phyloP scores from a whole-genome alignment of 2,797 vertebrate species.

The Phalloptychus januarius region DNA sequence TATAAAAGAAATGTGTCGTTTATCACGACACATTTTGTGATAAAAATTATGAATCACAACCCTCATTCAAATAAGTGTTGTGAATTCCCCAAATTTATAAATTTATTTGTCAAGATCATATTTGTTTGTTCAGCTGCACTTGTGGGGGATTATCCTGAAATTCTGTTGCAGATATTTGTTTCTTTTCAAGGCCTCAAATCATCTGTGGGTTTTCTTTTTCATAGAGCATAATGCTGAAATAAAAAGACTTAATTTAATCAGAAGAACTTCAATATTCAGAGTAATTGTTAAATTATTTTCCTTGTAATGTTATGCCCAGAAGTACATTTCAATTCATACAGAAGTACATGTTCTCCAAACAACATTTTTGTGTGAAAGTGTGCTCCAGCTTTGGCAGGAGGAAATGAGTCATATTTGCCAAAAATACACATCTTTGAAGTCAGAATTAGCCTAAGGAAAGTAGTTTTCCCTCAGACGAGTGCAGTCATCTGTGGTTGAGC shows the following conservation, averaged over 20 bases:
- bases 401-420: constrained; percentile 60
- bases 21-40: no score
- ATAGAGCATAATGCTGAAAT: neutral
- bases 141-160: constrained; percentile 1
- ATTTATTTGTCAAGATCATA: constrained; percentile 12
- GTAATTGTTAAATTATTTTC: neutral
- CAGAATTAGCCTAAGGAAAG: constrained; percentile 43
- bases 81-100: constrained; percentile 19
- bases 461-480: constrained; percentile 33
- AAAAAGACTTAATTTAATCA: neutral
- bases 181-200: neutral
- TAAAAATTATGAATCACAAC: no score
- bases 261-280: neutral
- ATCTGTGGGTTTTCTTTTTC: neutral
- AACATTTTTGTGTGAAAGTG: constrained; percentile 26
- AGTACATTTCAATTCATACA: constrained; percentile 24
- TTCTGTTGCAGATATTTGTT: neutral
- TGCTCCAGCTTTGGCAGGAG: constrained; percentile 27
- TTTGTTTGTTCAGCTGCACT: constrained; percentile 16
- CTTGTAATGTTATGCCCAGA: neutral
- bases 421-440: constrained; percentile 67
- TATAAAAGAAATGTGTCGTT: neutral
- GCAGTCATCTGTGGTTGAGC: constrained; percentile 37
- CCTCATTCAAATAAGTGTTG: neutral
- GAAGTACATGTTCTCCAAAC: constrained; percentile 30